A percentile compares a stretch with the other conserved stretches of the same genome.
These are phyloP conservation scores for Rhynchotus rufescens DNA, from an alignment of 2,797 vertebrate genomes.

Conservation along the genomic window DNA sequence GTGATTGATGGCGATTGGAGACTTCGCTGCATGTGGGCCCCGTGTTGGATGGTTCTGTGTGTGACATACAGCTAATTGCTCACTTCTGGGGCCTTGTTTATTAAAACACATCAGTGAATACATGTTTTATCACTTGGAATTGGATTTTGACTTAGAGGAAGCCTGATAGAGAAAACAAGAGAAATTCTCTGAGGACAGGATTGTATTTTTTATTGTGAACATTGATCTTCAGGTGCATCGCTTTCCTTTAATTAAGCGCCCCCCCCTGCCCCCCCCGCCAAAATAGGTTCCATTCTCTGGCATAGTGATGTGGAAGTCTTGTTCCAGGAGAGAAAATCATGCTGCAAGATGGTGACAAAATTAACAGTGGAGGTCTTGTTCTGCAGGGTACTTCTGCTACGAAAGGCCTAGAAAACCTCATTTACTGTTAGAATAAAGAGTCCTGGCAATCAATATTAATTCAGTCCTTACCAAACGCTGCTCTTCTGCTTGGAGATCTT, in stretches of 20 bases:
- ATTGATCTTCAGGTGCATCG: not conserved
- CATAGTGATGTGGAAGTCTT: not conserved
- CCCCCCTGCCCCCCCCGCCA: too few relatives aligned
- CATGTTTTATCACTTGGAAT: not conserved
- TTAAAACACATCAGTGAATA: not conserved
- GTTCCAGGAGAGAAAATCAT: not conserved
- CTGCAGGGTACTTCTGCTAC: not conserved
- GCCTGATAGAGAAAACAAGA: not conserved
- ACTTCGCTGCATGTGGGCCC: not conserved
- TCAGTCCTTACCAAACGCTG: not conserved
- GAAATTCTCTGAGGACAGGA: not conserved
- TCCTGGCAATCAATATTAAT: slow-evolving; percentile 36
- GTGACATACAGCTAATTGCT: not conserved
- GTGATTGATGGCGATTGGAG: not conserved
- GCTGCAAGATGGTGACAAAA: slow-evolving; percentile 3
- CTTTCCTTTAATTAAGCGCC: not conserved
- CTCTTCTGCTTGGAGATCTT: slow-evolving; percentile 22
- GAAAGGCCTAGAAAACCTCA: not conserved
- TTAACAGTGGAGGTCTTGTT: slow-evolving; percentile 1
- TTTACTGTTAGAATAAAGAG: not conserved
- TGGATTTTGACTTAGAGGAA: not conserved
- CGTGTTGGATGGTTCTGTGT: not conserved
- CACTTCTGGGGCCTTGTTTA: not conserved
- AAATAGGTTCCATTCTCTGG: not conserved
- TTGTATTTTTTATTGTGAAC: not conserved